These are phyloP conservation scores for Melanotaenia duboulayi DNA, from an alignment of 2,113 vertebrate genomes.

Conservation along the genomic window DNA sequence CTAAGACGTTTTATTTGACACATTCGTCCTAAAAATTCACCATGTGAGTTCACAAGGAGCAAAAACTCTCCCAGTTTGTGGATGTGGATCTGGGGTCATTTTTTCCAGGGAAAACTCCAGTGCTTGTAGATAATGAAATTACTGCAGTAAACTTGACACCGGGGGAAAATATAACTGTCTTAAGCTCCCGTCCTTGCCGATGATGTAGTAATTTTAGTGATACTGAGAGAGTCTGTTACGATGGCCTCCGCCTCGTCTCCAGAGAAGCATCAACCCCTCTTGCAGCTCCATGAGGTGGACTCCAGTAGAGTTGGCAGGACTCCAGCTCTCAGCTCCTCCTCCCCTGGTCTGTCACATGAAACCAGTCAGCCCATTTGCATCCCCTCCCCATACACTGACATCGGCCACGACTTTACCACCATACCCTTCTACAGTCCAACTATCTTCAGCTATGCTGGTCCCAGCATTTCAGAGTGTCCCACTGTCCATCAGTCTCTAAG, in stretches of 20 bases:
- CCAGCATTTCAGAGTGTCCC: conserved; percentile 77
- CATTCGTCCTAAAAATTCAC: conserved; percentile 3
- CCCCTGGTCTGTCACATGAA: conserved; percentile 82
- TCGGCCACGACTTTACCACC: conserved; percentile 85
- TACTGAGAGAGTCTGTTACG: neutral
- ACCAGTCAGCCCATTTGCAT: conserved; percentile 86
- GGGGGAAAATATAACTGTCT: neutral
- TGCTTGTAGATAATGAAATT: conserved; percentile 10
- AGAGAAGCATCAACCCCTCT: conserved; percentile 64
- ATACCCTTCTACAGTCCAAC: conserved; percentile 90
- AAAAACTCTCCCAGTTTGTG: neutral
- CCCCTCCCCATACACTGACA: conserved; percentile 89
- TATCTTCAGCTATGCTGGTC: conserved; percentile 85
- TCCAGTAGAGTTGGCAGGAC: conserved; percentile 81
- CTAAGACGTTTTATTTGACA: neutral
- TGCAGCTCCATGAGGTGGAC: conserved; percentile 84
- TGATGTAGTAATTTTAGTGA: conserved; percentile 35
- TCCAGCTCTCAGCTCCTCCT: conserved; percentile 80
- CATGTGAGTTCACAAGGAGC: conserved; percentile 26
- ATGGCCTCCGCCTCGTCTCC: conserved; percentile 74
- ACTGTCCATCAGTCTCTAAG: conserved; percentile 82
- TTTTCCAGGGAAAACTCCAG: neutral
- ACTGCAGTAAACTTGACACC: neutral
- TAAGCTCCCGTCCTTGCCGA: neutral
- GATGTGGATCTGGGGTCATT: neutral